phyloP scores from a whole-genome alignment of 2,888 invertebrate genomes.

The Caenorhabditis sulstoni region DNA sequence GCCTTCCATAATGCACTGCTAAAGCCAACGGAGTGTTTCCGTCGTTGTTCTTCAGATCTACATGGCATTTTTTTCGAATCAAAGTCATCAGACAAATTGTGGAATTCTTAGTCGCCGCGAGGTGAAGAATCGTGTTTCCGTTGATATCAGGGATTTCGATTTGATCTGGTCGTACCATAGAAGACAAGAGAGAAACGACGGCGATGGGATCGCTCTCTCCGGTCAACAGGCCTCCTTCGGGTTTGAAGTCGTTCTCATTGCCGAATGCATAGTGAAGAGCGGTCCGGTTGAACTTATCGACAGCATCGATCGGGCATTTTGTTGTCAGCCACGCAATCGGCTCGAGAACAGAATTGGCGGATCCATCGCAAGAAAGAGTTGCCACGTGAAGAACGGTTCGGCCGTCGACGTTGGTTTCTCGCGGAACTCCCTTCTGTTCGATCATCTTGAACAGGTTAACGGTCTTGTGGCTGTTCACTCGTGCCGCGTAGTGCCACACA shows the following conservation, averaged over 20 bases:
- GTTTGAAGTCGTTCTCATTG: conserved; percentile 55
- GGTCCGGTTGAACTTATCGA: conserved; percentile 78
- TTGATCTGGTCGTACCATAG: conserved; percentile 49
- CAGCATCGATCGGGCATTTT: conserved; percentile 21
- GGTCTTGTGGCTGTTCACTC: conserved; percentile 57
- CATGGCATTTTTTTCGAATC: conserved; percentile 62
- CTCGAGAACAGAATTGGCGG: conserved; percentile 61
- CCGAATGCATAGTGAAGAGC: conserved; percentile 83
- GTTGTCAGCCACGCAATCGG: conserved; percentile 63
- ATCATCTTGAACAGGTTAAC: conserved; percentile 62
- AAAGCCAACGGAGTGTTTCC: conserved; percentile 74
- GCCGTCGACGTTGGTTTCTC: conserved; percentile 55
- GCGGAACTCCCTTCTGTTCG: conserved; percentile 31
- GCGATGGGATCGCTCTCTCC: conserved; percentile 70
- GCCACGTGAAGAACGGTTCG: conserved; percentile 82
- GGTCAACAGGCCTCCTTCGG: conserved; percentile 20
- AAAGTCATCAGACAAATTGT: conserved; percentile 69
- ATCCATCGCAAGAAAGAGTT: conserved; percentile 78
- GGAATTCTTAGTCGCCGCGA: conserved; percentile 81
- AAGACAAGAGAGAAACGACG: conserved; percentile 64
- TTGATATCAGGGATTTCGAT: conserved; percentile 56
- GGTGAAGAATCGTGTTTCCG: conserved; percentile 82
- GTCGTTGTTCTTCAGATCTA: conserved; percentile 58
- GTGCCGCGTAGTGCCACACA: conserved; percentile 67
- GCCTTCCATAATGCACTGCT: conserved; percentile 76